phyloP scores from a whole-genome alignment of 2,888 invertebrate genomes.

The Vannuccia rotundouncinata region DNA sequence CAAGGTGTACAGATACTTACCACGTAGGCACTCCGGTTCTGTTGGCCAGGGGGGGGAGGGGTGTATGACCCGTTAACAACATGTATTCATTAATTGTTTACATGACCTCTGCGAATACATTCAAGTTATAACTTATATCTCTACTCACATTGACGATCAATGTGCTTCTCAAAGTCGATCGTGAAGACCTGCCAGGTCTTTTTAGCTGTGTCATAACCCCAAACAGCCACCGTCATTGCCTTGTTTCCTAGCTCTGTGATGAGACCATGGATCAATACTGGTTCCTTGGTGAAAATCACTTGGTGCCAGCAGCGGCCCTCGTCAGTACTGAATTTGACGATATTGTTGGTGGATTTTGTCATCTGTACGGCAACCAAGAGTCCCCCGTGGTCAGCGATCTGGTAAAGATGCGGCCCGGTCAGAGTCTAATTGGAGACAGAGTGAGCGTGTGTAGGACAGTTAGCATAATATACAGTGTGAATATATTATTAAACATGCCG shows the following conservation, averaged over 20 bases:
- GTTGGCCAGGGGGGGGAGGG: no score
- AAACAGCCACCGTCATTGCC: conserved; percentile 50
- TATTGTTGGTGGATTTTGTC: conserved; percentile 42
- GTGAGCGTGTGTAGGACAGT: no score
- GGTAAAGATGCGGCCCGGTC: conserved; percentile 52
- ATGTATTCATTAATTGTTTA: no score
- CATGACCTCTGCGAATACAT: no score
- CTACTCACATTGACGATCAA: conserved; percentile 47
- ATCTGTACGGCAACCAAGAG: conserved; percentile 50
- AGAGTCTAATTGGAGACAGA: conserved; percentile 51
- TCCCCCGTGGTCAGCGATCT: conserved; percentile 54
- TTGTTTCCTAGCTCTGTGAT: conserved; percentile 53
- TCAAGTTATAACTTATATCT: not conserved
- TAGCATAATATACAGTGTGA: no score
- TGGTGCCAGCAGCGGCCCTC: conserved; percentile 55
- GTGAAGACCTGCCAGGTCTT: conserved; percentile 48
- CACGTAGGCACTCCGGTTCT: no score
- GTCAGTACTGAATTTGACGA: conserved; percentile 53
- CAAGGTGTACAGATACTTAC: no score
- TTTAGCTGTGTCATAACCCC: conserved; percentile 47
- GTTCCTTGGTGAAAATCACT: conserved; percentile 49
- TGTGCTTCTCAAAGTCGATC: conserved; percentile 50
- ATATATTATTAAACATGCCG: no score
- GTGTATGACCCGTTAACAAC: no score
- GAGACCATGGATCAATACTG: conserved; percentile 43